Evolutionary conservation across 2,888 invertebrate genomes (phyloP), one percentile per base, ranked within the genome.

Genomic region (Oscheius sp.): DNA sequence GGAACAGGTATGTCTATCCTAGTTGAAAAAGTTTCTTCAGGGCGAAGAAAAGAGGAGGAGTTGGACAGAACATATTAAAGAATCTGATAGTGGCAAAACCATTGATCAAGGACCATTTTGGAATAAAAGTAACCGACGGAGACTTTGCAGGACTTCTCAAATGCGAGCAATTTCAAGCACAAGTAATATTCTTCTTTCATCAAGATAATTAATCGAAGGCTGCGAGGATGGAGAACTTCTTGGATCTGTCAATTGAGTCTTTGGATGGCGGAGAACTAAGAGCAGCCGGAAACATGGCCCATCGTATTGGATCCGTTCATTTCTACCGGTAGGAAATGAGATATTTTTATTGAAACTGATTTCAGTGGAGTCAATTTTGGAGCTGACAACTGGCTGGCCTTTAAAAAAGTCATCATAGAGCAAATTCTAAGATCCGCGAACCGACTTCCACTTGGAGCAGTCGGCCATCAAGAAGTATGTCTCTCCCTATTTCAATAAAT

Each of bases 281-380:
- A 0, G 62, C 69, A 33, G 71, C 74, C 24, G 66, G 68, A 49
- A 68, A 68, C 38, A 74, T 76, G 74, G 76, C 76, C 12, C 72
- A 71, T 38, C 57, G 76, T 3, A 72, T 76, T n/a, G 76, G 76
- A 17, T 72, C 74, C 41, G 74, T 76, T 30, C 76, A 76, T 57
- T 76, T 51, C 26, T 64, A 64, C 41, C 33, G 51, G 64, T 64
- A 14, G 9, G 51, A 28, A 20, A 22, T 22, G 14, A 3, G 12
- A 4, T 47, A 20, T 33, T n/a, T 12, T n/a, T n/a, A 57, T 9
- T 22, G 2, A 41, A 20, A 47, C 14, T 8, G 1, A 32, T 50
- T 64, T 47, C 63, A 75, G 76, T 50, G 76, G 76, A 12, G 76
- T 76, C 20, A 76, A 76, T 64, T 76, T 76, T 17, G 76, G 76